These are phyloP conservation scores for Halichoeres trimaculatus DNA, from an alignment of 2,113 vertebrate genomes.

Conservation along the genomic window DNA sequence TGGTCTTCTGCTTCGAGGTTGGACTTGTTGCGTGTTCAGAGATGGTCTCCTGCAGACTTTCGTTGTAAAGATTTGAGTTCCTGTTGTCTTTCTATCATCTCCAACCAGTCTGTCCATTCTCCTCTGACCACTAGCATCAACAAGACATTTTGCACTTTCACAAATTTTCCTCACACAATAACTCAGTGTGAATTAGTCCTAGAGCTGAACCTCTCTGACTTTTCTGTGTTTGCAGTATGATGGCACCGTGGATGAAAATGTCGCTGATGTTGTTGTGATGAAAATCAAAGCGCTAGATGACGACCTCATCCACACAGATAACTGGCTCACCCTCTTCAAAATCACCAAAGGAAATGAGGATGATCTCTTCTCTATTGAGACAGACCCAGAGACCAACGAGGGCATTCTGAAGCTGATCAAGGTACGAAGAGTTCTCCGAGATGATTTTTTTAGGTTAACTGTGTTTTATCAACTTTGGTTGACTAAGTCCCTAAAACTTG, in stretches of 20 bases:
- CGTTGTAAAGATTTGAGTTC: too few relatives aligned
- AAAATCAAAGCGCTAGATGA: constrained; percentile 88
- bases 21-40: too few relatives aligned
- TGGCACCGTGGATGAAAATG: constrained; percentile 79
- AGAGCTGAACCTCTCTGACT: neutral
- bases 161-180: neutral
- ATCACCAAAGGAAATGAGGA: constrained; percentile 91
- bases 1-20: too few relatives aligned
- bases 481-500: neutral
- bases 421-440: constrained; percentile 58
- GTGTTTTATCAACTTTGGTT: neutral
- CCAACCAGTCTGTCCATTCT: too few relatives aligned
- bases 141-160: too few relatives aligned
- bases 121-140: too few relatives aligned
- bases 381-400: constrained; percentile 90
- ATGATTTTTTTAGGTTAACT: neutral
- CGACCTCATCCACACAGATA: constrained; percentile 87
- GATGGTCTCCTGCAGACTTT: too few relatives aligned
- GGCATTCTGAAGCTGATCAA: constrained; percentile 89
- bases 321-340: constrained; percentile 89
- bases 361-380: constrained; percentile 88
- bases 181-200: neutral
- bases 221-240: constrained; percentile 63
- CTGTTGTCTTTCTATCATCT: too few relatives aligned
- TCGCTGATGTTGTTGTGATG: constrained; percentile 81